Evolutionary conservation across 2,888 invertebrate genomes (phyloP), one percentile per base, ranked within the genome.

Genomic region (Drosophila eohydei): DNA sequence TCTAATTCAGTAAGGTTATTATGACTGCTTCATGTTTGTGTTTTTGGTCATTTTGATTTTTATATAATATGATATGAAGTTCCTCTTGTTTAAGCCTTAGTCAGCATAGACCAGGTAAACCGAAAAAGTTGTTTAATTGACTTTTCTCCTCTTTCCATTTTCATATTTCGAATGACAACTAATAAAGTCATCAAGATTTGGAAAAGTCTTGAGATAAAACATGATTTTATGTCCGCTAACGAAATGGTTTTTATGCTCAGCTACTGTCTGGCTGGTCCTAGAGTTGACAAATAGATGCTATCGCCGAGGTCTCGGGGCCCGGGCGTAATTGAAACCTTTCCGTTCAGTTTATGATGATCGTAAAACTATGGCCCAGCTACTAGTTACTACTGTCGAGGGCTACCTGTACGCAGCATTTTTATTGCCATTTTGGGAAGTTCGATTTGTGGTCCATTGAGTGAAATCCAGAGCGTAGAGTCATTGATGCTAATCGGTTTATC

Each of bases 261-360:
- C 73, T 83, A 79, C 82, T 58, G 85, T 79, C 68, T 46, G 28
- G 69, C 51, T 38, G 48, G 38, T 14, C 36, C 36, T 57, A 58
- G 63, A 58, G 63, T 40, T 40, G n/a, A 43, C 36, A 34, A 52
- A 52, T 55, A 68, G 76, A 76, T 76, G 78, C 26, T 78, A 62
- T 70, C 56, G 74, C 48, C 16, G 26, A 21, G 56, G 44, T 71
- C 62, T 48, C 56, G 43, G 43, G 44, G 28, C 43, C 43, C 26
- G 62, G 36, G 74, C n/a, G 74, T 71, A 88, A 82, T 83, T 87
- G 71, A 84, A 83, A 88, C 82, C 83, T 74, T 74, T 72, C 67
- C 50, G 30, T 9, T 52, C 28, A 40, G 66, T 83, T 83, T 83
- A 83, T 74, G 80, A 30, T 78, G 57, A 66, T 85, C 88, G 55